These are phyloP conservation scores for Spea hammondii DNA, from an alignment of 2,797 vertebrate genomes.

Conservation along the genomic window DNA sequence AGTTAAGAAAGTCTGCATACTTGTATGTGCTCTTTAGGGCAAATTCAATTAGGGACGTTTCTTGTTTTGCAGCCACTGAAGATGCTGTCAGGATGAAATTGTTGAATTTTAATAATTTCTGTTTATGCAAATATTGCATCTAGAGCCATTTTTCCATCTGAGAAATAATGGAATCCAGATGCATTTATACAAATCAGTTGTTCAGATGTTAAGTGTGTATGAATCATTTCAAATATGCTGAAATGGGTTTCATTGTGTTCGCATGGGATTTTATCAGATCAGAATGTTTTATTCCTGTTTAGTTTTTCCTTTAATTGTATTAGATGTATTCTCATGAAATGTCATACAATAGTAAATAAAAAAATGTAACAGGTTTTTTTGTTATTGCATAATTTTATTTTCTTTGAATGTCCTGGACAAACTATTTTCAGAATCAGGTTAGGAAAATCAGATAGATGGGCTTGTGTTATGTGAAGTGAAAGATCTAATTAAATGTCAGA, in stretches of 20 bases:
- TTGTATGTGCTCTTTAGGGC: background rate
- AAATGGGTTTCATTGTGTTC: conserved; percentile 5
- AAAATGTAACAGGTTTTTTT: background rate
- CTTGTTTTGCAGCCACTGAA: background rate
- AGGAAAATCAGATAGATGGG: too few relatives aligned
- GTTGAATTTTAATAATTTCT: conserved; percentile 5
- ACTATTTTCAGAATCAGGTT: background rate
- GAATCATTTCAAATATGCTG: background rate
- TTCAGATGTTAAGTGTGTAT: conserved; percentile 9
- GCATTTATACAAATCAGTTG: conserved; percentile 22
- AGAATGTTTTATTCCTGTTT: background rate
- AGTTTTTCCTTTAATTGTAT: background rate
- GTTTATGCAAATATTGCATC: conserved; percentile 11
- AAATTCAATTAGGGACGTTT: conserved; percentile 15
- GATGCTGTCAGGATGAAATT: background rate
- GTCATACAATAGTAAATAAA: background rate
- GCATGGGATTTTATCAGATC: background rate
- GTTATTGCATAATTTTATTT: background rate
- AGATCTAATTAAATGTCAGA: too few relatives aligned
- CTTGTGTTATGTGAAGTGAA: too few relatives aligned
- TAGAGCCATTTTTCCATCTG: background rate
- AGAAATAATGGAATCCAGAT: background rate
- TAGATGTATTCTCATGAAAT: background rate
- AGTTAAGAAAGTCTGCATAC: background rate
- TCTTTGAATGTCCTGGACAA: background rate